Percentiles rank a stretch among this genome's conserved stretches.
Evolutionary conservation across 1,140 invertebrate species (phyloP).

Genomic region (Listronotus oregonensis): DNA sequence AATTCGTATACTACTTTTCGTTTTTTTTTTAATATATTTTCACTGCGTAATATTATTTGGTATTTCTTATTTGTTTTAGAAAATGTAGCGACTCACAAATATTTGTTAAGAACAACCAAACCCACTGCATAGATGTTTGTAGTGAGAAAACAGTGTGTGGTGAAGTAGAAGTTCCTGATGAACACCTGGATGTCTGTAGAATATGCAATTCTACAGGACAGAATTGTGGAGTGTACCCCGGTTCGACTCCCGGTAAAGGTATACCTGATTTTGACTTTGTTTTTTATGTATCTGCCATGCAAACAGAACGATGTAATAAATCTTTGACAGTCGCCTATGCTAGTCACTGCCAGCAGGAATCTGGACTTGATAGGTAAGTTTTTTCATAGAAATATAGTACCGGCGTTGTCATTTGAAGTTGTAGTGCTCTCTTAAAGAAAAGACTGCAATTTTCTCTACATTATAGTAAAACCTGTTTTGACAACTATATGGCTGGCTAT

Average conservation of each 20-base stretch:
- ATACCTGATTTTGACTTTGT: conserved; percentile 92
- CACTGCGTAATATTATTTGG: conserved; percentile 10
- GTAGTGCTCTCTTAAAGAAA: no score
- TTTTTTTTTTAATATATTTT: conserved; percentile 8
- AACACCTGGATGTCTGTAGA: conserved; percentile 89
- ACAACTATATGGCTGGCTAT: no score
- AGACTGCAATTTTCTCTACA: no score
- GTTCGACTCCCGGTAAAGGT: conserved; percentile 60
- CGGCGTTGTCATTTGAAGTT: no score
- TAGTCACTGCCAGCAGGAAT: conserved; percentile 97
- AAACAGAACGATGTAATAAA: conserved; percentile 88
- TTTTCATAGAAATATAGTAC: not conserved
- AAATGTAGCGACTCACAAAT: conserved; percentile 83
- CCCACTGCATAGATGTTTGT: conserved; percentile 89
- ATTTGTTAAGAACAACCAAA: conserved; percentile 78
- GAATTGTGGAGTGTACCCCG: conserved; percentile 67
- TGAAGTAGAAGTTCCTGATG: conserved; percentile 88
- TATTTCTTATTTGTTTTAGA: conserved; percentile 56
- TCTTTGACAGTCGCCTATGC: conserved; percentile 95
- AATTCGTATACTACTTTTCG: not conserved
- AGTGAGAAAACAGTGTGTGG: conserved; percentile 88
- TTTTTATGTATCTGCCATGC: conserved; percentile 93
- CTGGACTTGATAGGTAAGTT: conserved; percentile 80
- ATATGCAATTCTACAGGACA: conserved; percentile 84
- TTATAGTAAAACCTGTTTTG: no score